A percentile compares a stretch with the other conserved stretches of the same genome.
phyloP scores from a whole-genome alignment of 2,888 invertebrate species.

The Neoscelio sp. region DNA sequence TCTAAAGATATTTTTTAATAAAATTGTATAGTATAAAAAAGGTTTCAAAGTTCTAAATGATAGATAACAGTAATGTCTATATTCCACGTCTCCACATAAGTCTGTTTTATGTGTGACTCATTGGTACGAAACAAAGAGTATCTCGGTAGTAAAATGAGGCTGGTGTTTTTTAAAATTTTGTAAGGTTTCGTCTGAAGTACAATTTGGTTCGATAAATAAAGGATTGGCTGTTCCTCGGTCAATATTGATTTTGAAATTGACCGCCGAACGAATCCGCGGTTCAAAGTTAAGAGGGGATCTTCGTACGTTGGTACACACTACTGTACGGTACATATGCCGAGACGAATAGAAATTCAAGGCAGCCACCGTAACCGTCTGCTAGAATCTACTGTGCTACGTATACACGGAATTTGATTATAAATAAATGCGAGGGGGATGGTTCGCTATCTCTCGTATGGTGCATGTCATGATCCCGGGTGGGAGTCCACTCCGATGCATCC shows the following conservation, averaged over 20 bases:
- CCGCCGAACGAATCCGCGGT: constrained; percentile 80
- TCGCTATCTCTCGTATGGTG: constrained; percentile 74
- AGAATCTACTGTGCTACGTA: constrained; percentile 70
- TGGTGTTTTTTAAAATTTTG: constrained; percentile 66
- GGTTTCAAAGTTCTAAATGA: too few species aligned
- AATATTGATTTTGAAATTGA: constrained; percentile 83
- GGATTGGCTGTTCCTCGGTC: constrained; percentile 81
- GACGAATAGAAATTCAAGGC: constrained; percentile 80
- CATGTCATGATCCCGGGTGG: constrained; percentile 69
- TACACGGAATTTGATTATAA: constrained; percentile 83
- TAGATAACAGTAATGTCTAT: too few species aligned
- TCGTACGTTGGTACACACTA: constrained; percentile 68
- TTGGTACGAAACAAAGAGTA: constrained; percentile 10
- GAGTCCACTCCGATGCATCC: constrained; percentile 81
- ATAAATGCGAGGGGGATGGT: constrained; percentile 79
- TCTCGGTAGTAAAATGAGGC: constrained; percentile 75
- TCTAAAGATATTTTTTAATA: constrained; percentile 60
- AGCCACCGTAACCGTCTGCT: constrained; percentile 73
- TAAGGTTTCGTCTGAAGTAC: constrained; percentile 65
- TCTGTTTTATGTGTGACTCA: neutral
- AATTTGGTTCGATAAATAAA: constrained; percentile 82
- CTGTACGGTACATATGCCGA: constrained; percentile 71
- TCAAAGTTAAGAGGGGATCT: constrained; percentile 54
- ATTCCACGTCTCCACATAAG: too few species aligned
- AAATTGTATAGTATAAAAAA: too few species aligned